A percentile compares a stretch with the other conserved stretches of the same genome.
These are phyloP conservation scores for Tetanocera ferruginea DNA, from an alignment of 2,888 invertebrate genomes.

Conservation along the genomic window DNA sequence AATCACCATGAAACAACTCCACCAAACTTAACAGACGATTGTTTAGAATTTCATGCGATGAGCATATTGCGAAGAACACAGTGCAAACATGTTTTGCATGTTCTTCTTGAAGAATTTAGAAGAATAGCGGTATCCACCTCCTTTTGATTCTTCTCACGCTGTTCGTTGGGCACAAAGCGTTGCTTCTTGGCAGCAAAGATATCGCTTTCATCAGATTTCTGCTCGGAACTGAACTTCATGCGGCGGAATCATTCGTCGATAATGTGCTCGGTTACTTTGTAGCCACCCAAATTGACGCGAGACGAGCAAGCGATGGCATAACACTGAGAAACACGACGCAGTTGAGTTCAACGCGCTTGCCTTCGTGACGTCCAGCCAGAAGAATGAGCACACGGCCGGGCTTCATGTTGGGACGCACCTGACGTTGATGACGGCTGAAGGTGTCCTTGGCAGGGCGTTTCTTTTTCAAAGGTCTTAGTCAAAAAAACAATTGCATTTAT, in stretches of 20 bases:
- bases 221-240: no score
- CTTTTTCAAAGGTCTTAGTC: conserved; percentile 82
- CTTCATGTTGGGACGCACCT: conserved; percentile 81
- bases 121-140: conserved; percentile 84
- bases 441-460: conserved; percentile 80
- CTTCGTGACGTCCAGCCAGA: conserved; percentile 91
- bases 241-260: conserved; percentile 96
- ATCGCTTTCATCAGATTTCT: conserved; percentile 90
- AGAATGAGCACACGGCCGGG: no score
- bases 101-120: conserved; percentile 89
- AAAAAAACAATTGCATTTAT: no score
- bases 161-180: conserved; percentile 89
- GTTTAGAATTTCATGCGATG: conserved; percentile 95
- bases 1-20: conserved; percentile 4
- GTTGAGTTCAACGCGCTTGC: conserved; percentile 90
- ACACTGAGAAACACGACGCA: conserved; percentile 94
- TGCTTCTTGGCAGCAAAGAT: conserved; percentile 96
- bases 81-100: conserved; percentile 91
- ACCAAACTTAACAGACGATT: conserved; percentile 16
- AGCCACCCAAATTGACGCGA: conserved; percentile 84
- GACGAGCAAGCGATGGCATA: no score
- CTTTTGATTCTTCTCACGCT: conserved; percentile 93
- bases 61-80: conserved; percentile 94
- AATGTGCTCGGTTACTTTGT: conserved; percentile 86
- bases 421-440: conserved; percentile 84